A percentile compares a stretch with the other conserved stretches of the same genome.
These are phyloP conservation scores for Cetoscarus ocellatus DNA, from an alignment of 2,797 vertebrate genomes.

Conservation along the genomic window DNA sequence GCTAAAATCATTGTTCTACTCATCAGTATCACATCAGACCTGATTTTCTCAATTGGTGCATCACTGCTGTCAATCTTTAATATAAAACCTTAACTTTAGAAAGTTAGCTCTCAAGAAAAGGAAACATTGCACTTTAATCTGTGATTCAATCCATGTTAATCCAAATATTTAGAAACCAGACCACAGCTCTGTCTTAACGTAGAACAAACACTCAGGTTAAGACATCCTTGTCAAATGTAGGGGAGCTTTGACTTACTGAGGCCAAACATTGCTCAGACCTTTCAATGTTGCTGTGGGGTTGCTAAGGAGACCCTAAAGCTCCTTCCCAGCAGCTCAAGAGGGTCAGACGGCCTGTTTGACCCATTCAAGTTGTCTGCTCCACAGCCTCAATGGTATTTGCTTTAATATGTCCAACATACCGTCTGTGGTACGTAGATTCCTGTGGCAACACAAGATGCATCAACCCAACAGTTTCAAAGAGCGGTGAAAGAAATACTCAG, in stretches of 20 bases:
- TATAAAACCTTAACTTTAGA: no score
- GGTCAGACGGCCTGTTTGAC: constrained; percentile 74
- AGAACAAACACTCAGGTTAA: constrained; percentile 45
- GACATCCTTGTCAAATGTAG: constrained; percentile 51
- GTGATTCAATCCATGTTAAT: neutral
- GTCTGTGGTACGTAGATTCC: constrained; percentile 67
- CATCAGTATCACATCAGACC: no score
- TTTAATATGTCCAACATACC: constrained; percentile 70
- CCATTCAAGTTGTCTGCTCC: constrained; percentile 62
- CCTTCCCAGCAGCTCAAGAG: constrained; percentile 69
- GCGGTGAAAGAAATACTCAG: constrained; percentile 48
- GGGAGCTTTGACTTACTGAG: constrained; percentile 69
- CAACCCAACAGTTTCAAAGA: constrained; percentile 46
- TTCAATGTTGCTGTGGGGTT: constrained; percentile 80
- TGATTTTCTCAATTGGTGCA: no score
- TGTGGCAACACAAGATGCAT: constrained; percentile 60
- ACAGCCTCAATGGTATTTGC: constrained; percentile 65
- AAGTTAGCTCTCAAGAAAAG: neutral
- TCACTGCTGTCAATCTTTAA: no score
- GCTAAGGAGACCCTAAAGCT: constrained; percentile 75
- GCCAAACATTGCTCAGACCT: constrained; percentile 81
- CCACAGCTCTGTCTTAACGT: constrained; percentile 19
- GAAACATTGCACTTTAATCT: neutral
- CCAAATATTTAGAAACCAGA: constrained; percentile 28
- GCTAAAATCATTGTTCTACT: no score